phyloP scores from a whole-genome alignment of 2,113 vertebrate species.

The Poecile atricapillus region DNA sequence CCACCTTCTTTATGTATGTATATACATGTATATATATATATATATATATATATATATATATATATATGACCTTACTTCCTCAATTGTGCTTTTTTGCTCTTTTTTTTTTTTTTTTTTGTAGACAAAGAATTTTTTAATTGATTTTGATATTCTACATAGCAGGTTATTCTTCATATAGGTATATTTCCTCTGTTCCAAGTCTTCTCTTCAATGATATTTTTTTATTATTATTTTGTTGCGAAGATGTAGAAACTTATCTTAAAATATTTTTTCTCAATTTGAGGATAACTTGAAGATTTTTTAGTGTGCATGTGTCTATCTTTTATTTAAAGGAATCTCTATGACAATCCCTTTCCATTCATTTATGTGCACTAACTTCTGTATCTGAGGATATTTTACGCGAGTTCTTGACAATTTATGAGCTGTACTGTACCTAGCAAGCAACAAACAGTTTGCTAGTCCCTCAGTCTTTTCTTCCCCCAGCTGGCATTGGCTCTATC shows the following conservation, averaged over 20 bases:
- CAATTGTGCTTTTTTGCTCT: background rate
- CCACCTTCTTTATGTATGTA: fast-evolving
- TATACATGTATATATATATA: too few species aligned
- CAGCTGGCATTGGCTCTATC: background rate
- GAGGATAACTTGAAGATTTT: background rate
- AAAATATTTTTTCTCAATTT: background rate
- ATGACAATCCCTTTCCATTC: fast-evolving
- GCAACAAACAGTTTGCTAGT: background rate
- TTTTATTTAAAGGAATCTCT: background rate
- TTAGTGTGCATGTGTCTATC: background rate
- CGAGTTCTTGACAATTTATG: background rate
- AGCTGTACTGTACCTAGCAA: background rate
- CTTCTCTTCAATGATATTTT: background rate
- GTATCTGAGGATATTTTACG: background rate
- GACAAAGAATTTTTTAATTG: background rate
- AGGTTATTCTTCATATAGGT: background rate
- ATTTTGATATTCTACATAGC: background rate
- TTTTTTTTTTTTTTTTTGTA: background rate
- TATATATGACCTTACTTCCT: background rate
- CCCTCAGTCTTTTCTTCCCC: background rate
- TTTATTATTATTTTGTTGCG: background rate
- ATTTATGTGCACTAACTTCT: background rate
- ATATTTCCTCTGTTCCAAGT: background rate
- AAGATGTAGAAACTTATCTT: background rate
- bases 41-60: too few species aligned